Evolutionary conservation across 2,888 invertebrate genomes (phyloP), one percentile per base, ranked within the genome.

Genomic region (Eumacrocentrus americanus): DNA sequence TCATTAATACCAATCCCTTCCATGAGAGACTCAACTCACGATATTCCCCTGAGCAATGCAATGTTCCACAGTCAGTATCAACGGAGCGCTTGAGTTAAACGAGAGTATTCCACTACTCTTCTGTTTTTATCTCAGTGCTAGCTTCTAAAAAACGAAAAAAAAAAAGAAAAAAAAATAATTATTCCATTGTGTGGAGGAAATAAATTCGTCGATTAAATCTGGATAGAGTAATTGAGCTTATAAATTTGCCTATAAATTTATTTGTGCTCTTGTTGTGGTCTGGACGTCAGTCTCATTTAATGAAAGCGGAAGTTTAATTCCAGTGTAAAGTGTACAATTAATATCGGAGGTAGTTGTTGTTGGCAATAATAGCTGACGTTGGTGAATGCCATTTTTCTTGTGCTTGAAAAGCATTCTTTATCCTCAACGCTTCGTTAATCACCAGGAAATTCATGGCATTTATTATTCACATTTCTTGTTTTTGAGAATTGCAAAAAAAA

Each of bases 1-100:
- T 58, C 62, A 51, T 37, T 61, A 14, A 66, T 67, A 59, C 66
- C 69, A 51, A 61, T 67, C 66, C 75, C 70, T 70, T 60, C 70
- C 70, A 73, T 72, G 70, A 68, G 37, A 34, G n/a, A n/a, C n/a
- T n/a, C n/a, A n/a, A 44, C 47, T 52, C 52, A 52, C 35, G 16
- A 34, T 46, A 42, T 37, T 23, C 18, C 52, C 44, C 51, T 35
- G 3, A 3, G 3, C 6, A 20, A 46, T 23, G 6, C 25, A 23
- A 14, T 23, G 14, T 46, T 7, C 46, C 3, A 12, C 23, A 14
- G 46, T 46, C 46, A 46, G 46, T 46, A 25, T n/a, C 20, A 42
- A 42, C 11, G 20, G 20, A 42, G 20, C 42, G n/a, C 20, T 42
- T 35, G 50, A 51, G 44, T 42, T 37, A 35, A 57, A 48, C 37